A percentile compares a stretch with the other conserved stretches of the same genome.
Conservation (phyloP, 2,888 invertebrate genomes). For the Itoplectis maculator region DNA sequence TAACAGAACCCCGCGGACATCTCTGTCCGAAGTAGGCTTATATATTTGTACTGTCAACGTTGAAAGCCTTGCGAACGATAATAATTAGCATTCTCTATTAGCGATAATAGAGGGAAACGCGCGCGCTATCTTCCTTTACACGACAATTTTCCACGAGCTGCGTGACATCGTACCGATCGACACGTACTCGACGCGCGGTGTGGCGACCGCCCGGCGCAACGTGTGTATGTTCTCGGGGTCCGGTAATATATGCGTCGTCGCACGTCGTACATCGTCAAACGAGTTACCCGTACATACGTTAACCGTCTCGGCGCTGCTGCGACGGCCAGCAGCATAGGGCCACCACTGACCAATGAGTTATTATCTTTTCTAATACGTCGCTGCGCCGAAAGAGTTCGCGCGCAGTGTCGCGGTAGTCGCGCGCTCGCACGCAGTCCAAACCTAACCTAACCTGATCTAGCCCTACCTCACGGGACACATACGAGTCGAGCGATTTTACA, state of each 20-base stretch:
- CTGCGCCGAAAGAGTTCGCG: not conserved
- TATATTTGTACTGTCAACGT: constrained; percentile 20
- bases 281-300: constrained; percentile 59
- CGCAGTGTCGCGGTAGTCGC: not conserved
- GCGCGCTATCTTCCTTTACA: constrained; percentile 31
- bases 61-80: constrained; percentile 1
- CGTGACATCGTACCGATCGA: constrained; percentile 64
- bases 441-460: not conserved
- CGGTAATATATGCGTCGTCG: constrained; percentile 59
- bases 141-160: constrained; percentile 52
- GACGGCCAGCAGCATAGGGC: not conserved
- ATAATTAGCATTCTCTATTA: constrained; percentile 44
- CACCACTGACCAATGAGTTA: constrained; percentile 41
- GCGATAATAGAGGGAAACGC: constrained; percentile 40
- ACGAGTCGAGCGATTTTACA: constrained; percentile 28
- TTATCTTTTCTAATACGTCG: constrained; percentile 41
- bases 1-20: not conserved
- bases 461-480: not conserved
- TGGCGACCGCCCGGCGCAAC: constrained; percentile 25
- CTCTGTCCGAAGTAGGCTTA: not conserved
- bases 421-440: constrained; percentile 3
- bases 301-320: too few species aligned
- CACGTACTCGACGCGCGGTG: constrained; percentile 46
- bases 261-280: constrained; percentile 62
- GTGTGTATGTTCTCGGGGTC: constrained; percentile 38